These are phyloP conservation scores for Schizaphis graminum DNA, from an alignment of 2,888 invertebrate species.

Conservation along the genomic window DNA sequence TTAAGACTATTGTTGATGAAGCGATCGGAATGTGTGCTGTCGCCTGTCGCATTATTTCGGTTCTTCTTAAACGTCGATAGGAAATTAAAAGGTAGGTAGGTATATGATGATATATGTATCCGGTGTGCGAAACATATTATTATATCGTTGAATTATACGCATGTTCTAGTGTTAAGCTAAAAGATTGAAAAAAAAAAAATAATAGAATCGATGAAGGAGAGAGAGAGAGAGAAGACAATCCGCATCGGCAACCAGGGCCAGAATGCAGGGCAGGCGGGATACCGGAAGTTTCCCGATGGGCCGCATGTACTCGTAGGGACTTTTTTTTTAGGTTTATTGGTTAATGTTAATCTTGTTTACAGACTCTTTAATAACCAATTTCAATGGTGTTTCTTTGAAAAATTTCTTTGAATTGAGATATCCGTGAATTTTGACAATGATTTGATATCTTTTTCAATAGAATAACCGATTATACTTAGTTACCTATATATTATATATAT, in stretches of 20 bases:
- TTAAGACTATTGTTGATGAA: neutral
- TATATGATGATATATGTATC: neutral
- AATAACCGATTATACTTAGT: neutral
- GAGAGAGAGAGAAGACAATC: no score
- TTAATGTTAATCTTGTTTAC: no score
- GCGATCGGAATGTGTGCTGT: neutral
- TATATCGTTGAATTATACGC: neutral
- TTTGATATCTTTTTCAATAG: neutral
- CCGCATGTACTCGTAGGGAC: no score
- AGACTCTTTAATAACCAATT: no score
- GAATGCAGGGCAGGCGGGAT: no score
- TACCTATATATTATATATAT: neutral
- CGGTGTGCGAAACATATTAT: neutral
- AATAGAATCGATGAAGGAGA: neutral
- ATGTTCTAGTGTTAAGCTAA: neutral
- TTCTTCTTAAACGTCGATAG: neutral
- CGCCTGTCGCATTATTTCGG: neutral
- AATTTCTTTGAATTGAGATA: neutral
- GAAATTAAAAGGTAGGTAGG: neutral
- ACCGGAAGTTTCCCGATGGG: no score
- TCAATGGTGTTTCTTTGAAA: neutral
- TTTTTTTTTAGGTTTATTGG: no score
- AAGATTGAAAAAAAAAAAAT: neutral
- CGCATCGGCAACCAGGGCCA: no score
- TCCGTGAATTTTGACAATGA: neutral